A percentile compares a stretch with the other conserved stretches of the same genome.
Evolutionary conservation across 2,888 invertebrate species (phyloP).

Genomic region (Sympetrum striolatum): DNA sequence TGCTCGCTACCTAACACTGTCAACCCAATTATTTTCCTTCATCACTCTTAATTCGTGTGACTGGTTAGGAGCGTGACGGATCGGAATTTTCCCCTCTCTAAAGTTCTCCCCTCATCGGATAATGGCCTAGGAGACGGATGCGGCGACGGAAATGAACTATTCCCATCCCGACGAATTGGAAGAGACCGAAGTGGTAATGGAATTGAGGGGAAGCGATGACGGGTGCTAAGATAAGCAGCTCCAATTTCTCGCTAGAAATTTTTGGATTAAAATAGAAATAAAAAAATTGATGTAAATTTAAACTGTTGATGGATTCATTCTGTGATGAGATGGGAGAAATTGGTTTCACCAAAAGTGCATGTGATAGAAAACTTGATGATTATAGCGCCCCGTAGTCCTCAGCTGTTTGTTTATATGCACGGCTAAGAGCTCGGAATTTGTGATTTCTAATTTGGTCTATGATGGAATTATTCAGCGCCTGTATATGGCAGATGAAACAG

Average conservation of each 20-base stretch:
- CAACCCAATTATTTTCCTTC: neutral
- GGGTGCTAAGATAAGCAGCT: neutral
- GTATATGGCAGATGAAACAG: too few relatives aligned
- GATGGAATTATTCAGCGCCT: too few relatives aligned
- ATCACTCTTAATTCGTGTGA: neutral
- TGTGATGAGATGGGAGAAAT: neutral
- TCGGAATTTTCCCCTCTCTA: neutral
- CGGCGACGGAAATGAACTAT: neutral
- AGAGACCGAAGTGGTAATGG: neutral
- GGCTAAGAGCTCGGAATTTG: neutral
- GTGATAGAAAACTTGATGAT: neutral
- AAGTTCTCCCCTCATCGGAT: neutral
- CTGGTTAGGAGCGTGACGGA: slow-evolving; percentile 17
- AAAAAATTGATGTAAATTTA: neutral
- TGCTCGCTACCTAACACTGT: neutral
- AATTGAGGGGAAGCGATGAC: neutral
- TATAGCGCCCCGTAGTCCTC: neutral
- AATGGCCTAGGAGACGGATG: neutral
- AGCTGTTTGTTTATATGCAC: neutral
- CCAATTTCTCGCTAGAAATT: neutral
- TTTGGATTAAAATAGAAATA: neutral
- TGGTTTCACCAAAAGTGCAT: neutral
- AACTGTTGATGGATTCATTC: neutral
- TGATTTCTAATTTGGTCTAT: neutral
- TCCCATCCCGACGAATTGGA: neutral